A percentile compares a stretch with the other conserved stretches of the same genome.
phyloP scores from a whole-genome alignment of 2,888 invertebrate genomes.

The Phortica okadai region DNA sequence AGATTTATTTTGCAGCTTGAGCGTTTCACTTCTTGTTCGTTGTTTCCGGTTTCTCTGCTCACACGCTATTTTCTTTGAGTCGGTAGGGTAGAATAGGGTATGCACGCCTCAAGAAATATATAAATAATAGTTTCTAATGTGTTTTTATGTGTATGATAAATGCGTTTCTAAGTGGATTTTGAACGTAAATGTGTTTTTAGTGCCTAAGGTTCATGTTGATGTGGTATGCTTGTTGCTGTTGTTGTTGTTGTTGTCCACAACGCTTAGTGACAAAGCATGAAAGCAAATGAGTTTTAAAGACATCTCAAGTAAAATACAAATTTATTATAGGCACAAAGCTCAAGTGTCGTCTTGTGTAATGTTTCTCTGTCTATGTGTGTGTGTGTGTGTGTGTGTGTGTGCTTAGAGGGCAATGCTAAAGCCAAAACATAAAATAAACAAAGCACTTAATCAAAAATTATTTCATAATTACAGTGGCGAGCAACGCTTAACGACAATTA shows the following conservation, averaged over 20 bases:
- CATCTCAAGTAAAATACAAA: background rate
- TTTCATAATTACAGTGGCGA: slow-evolving; percentile 17
- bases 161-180: slow-evolving; percentile 29
- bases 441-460: slow-evolving; percentile 28
- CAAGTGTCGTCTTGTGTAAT: too few relatives aligned
- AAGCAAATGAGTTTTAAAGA: background rate
- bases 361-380: background rate
- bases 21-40: background rate
- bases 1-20: slow-evolving; percentile 26
- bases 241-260: background rate
- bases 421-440: slow-evolving; percentile 21
- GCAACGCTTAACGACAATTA: slow-evolving; percentile 22
- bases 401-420: too few relatives aligned
- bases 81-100: background rate
- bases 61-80: background rate
- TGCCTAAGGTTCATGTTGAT: background rate
- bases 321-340: background rate
- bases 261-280: background rate
- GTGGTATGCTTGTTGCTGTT: background rate
- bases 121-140: slow-evolving; percentile 32
- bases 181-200: slow-evolving; percentile 22
- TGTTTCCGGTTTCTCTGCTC: background rate
- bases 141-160: slow-evolving; percentile 25
- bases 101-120: slow-evolving; percentile 17
- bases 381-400: background rate